Percentiles rank a stretch among this genome's conserved stretches.
Conservation (phyloP, 2,113 vertebrate species). For the Propithecus coquereli region DNA sequence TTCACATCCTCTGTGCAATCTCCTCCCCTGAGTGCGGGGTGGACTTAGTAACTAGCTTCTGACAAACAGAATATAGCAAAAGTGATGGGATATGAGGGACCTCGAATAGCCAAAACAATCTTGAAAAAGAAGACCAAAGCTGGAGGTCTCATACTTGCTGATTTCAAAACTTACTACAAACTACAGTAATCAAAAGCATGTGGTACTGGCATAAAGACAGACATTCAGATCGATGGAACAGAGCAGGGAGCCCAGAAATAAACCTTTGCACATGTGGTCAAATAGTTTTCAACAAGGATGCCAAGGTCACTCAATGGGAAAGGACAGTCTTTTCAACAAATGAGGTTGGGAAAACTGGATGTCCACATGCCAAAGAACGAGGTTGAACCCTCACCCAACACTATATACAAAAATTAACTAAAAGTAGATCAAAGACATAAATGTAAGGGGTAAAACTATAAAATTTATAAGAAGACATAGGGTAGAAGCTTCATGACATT, state of each 20-base stretch:
- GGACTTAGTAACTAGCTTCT: neutral
- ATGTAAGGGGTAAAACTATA: neutral
- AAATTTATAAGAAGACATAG: neutral
- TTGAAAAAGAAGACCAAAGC: neutral
- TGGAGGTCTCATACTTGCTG: neutral
- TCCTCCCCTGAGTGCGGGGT: neutral
- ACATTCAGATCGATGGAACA: neutral
- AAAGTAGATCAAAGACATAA: neutral
- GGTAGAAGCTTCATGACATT: neutral
- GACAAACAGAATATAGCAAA: neutral
- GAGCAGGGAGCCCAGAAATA: neutral
- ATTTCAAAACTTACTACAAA: neutral
- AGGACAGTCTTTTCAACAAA: neutral
- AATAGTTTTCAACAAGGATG: neutral
- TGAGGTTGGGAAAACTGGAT: neutral
- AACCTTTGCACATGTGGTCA: fast-evolving
- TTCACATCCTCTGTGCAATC: neutral
- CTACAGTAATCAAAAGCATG: neutral
- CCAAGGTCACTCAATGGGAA: neutral
- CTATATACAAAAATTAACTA: neutral
- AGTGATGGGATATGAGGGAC: neutral
- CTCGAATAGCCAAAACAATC: neutral
- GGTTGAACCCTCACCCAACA: neutral
- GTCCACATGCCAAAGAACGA: neutral
- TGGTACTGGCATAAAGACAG: neutral